These are phyloP conservation scores for Hyposoter didymator DNA, from an alignment of 2,888 invertebrate species.

Conservation along the genomic window DNA sequence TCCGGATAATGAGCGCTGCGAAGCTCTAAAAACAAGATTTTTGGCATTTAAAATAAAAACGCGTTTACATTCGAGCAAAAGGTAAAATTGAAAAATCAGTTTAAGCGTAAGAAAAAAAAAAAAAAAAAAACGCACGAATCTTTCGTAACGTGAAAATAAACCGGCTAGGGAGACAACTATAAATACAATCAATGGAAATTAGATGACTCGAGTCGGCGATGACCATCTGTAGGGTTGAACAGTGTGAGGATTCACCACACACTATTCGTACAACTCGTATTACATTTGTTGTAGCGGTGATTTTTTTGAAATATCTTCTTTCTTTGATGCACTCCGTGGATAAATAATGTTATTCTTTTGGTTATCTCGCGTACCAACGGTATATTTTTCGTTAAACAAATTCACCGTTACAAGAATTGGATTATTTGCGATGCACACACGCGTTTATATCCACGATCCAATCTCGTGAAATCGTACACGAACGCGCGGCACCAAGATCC, in stretches of 20 bases:
- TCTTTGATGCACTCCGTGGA: neutral
- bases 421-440: conserved; percentile 63
- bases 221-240: conserved; percentile 78
- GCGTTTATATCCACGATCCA: conserved; percentile 59
- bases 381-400: conserved; percentile 23
- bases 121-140: neutral
- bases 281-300: conserved; percentile 22
- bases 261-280: conserved; percentile 49
- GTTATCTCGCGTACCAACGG: conserved; percentile 50
- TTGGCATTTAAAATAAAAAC: conserved; percentile 5
- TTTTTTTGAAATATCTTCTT: conserved; percentile 8
- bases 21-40: conserved; percentile 17
- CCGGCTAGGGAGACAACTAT: conserved; percentile 74
- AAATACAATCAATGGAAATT: conserved; percentile 82
- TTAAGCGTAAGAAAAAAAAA: conserved; percentile 20
- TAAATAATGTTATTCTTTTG: conserved; percentile 22
- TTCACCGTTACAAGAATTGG: conserved; percentile 41
- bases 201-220: conserved; percentile 74
- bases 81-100: conserved; percentile 5
- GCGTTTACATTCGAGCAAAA: conserved; percentile 15
- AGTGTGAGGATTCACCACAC: conserved; percentile 47
- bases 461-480: conserved; percentile 72
- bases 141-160: conserved; percentile 68
- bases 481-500: conserved; percentile 73
- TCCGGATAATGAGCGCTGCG: neutral